phyloP scores from a whole-genome alignment of 2,797 vertebrate species.

The Chelon auratus region DNA sequence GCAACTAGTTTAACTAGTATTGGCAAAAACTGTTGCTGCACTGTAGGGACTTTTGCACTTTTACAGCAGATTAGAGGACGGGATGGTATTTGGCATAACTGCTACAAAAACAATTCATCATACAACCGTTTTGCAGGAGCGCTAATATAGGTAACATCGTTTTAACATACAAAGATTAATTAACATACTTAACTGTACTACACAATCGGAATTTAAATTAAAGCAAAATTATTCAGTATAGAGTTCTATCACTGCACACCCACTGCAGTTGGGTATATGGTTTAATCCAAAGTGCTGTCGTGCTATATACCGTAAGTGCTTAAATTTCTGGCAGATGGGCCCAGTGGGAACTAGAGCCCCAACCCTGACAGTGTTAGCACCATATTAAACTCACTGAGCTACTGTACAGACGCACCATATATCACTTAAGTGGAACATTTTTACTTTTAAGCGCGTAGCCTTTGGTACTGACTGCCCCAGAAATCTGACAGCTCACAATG shows the following conservation, averaged over 20 bases:
- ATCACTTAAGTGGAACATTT: slow-evolving; percentile 60
- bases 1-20: too few relatives aligned
- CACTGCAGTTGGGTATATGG: neutral
- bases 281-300: slow-evolving; percentile 12
- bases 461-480: slow-evolving; percentile 48
- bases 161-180: neutral
- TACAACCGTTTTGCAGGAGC: neutral
- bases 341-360: slow-evolving; percentile 33
- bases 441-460: slow-evolving; percentile 51
- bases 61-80: too few relatives aligned
- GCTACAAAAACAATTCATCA: neutral
- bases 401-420: slow-evolving; percentile 32
- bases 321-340: slow-evolving; percentile 30
- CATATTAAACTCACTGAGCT: slow-evolving; percentile 54
- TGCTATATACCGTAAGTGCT: slow-evolving; percentile 4
- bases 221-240: slow-evolving; percentile 1
- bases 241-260: neutral
- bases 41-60: too few relatives aligned
- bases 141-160: neutral
- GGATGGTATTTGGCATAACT: too few relatives aligned
- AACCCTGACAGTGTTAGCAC: slow-evolving; percentile 40
- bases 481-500: slow-evolving; percentile 44
- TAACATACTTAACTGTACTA: neutral
- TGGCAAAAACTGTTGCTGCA: too few relatives aligned
- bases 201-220: neutral